Evolutionary conservation across 2,797 vertebrate species (phyloP).

Genomic region (Sarcophilus harrisii): DNA sequence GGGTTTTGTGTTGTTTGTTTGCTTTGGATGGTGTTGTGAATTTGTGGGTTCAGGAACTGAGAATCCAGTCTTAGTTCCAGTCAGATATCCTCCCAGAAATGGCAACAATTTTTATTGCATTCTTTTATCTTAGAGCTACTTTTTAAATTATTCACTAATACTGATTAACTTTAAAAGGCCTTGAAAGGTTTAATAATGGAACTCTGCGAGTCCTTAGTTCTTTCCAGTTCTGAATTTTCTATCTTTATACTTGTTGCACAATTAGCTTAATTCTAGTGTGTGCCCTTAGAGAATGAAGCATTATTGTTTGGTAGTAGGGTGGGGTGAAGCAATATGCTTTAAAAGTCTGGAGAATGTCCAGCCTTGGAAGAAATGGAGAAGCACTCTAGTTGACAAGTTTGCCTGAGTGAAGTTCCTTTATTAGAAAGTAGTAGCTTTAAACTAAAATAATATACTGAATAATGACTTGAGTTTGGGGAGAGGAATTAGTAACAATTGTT

Average conservation of each 20-base stretch:
- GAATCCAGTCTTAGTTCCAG: constrained; percentile 3
- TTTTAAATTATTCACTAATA: not conserved
- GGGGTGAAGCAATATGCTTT: constrained; percentile 11
- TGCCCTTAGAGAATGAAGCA: not conserved
- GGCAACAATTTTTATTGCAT: not conserved
- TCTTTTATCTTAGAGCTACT: not conserved
- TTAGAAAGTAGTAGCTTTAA: constrained; percentile 40
- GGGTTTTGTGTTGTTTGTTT: not conserved
- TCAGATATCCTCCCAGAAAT: constrained; percentile 7
- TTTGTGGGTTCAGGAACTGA: not conserved
- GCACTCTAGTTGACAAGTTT: constrained; percentile 9
- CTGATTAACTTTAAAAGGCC: not conserved
- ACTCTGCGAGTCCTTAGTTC: not conserved
- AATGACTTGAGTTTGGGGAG: not conserved
- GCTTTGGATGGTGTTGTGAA: not conserved
- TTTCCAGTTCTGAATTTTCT: not conserved
- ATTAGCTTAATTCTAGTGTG: not conserved
- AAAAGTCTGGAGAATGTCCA: constrained; percentile 25
- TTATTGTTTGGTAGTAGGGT: constrained; percentile 14
- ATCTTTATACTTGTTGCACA: not conserved
- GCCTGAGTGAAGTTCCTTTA: constrained; percentile 3
- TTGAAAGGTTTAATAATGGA: constrained; percentile 13
- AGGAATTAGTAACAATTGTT: not conserved
- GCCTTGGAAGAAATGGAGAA: not conserved
- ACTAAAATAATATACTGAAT: not conserved